Evolutionary conservation across 1,140 invertebrate species (phyloP).

Genomic region (Tetramorium parvispinum): DNA sequence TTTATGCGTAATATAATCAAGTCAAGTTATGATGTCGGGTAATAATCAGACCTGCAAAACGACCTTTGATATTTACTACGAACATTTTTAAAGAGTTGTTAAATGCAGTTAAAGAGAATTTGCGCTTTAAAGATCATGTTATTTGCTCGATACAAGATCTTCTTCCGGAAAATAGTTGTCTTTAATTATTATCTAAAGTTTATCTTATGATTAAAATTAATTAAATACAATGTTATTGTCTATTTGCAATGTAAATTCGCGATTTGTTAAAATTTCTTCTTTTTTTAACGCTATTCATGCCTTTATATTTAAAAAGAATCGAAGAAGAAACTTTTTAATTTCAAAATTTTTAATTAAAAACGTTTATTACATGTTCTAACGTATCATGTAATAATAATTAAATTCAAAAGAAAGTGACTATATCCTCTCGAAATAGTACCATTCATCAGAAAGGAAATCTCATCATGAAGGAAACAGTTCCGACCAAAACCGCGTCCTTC

Average conservation of each 20-base stretch:
- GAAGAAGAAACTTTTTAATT: not conserved
- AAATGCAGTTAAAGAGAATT: not conserved
- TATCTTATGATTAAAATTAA: not conserved
- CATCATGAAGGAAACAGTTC: slow-evolving; percentile 22
- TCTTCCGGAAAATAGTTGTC: not conserved
- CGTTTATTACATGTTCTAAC: not conserved
- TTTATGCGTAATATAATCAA: slow-evolving; percentile 6
- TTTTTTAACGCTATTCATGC: not conserved
- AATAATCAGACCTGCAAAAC: not conserved
- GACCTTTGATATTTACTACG: not conserved
- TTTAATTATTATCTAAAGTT: not conserved
- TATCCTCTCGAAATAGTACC: not conserved
- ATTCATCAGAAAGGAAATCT: slow-evolving; percentile 8
- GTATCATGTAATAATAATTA: not conserved
- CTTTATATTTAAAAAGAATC: not conserved
- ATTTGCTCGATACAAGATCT: not conserved
- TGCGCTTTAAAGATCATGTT: not conserved
- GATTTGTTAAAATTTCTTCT: not conserved
- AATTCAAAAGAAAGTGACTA: not conserved
- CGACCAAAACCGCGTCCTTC: slow-evolving; percentile 61
- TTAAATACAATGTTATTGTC: not conserved
- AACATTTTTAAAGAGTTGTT: no score
- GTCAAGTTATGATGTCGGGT: not conserved
- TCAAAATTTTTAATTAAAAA: not conserved
- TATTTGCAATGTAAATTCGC: not conserved